Evolutionary conservation across 2,113 vertebrate genomes (phyloP), one percentile per base, ranked within the genome.

Genomic region (Trichomycterus rosablanca): DNA sequence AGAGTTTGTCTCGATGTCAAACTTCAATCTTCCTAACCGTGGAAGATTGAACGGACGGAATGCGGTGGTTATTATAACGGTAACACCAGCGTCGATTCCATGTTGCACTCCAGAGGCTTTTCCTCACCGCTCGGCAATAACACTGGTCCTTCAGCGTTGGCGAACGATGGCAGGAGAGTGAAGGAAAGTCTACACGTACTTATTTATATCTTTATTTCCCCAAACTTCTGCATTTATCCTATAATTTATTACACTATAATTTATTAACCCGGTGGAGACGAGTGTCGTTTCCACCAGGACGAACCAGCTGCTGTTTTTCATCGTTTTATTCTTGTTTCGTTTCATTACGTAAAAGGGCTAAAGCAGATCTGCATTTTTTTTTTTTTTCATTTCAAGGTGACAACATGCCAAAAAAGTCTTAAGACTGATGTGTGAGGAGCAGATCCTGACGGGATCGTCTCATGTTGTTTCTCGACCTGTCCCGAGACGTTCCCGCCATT

Each of bases 301-400:
- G 37, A 67, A 70, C 50, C 56, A 66, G 62, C 71, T 70, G 46
- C 63, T 68, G 52, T 46, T 70, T 39, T 59, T 9, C 23, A 5
- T 6, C 26, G 6, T 5, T 43, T 40, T 45, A 7, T 58, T 50
- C 19, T 37, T 49, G 10, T 46, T 50, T 44, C 48, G 61, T 51
- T 34, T 40, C 63, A 71, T 72, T n/a, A 58, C 77, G 71, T 79
- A 79, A 84, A 84, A 86, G 86, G 84, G 86, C 86, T 87, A 83
- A 76, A 82, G 72, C 68, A 75, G 69, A 75, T 49, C 55, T 70
- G 48, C 72, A 76, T 81, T 71, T 70, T 70, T 56, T 28, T 77
- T 74, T 70, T 79, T 80, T 78, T 73, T 44, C 24, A 11, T 19
- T 34, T 19, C 6, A 4, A 2, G 12, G 19, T 1, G 11, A 22